Evolutionary conservation across 1,140 invertebrate genomes (phyloP).

Genomic region (Meloidogyne hapla): DNA sequence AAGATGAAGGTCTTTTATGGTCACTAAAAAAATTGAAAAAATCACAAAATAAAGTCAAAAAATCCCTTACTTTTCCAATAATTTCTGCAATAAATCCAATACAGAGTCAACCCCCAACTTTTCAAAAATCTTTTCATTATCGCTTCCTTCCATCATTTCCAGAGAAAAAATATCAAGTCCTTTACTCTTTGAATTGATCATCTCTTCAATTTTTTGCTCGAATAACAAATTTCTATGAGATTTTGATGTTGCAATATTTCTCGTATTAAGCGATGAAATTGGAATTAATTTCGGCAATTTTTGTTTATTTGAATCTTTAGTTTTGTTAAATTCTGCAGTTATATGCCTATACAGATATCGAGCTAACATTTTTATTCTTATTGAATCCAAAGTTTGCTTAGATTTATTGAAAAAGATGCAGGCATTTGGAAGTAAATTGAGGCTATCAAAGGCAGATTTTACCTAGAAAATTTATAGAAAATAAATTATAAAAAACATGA

Average conservation of each 20-base stretch:
- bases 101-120: neutral
- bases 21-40: neutral
- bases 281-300: neutral
- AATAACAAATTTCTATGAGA: neutral
- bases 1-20: neutral
- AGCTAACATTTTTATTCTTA: constrained; percentile 3
- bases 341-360: neutral
- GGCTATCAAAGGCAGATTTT: constrained; percentile 14
- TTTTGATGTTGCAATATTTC: neutral
- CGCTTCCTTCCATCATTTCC: neutral
- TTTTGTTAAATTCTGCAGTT: neutral
- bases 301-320: neutral
- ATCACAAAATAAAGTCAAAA: neutral
- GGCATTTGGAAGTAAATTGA: constrained; percentile 26
- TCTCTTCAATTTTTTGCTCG: neutral
- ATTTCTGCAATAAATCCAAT: neutral
- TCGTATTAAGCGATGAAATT: neutral
- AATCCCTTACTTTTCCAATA: neutral
- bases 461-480: constrained; percentile 34
- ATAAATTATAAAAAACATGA: no score
- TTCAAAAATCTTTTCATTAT: neutral
- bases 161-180: neutral
- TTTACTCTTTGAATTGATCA: neutral
- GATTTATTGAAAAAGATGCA: constrained; percentile 32
- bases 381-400: constrained; percentile 16